Conservation (phyloP, 1,140 invertebrate genomes). For the Lordiphosa collinella region DNA sequence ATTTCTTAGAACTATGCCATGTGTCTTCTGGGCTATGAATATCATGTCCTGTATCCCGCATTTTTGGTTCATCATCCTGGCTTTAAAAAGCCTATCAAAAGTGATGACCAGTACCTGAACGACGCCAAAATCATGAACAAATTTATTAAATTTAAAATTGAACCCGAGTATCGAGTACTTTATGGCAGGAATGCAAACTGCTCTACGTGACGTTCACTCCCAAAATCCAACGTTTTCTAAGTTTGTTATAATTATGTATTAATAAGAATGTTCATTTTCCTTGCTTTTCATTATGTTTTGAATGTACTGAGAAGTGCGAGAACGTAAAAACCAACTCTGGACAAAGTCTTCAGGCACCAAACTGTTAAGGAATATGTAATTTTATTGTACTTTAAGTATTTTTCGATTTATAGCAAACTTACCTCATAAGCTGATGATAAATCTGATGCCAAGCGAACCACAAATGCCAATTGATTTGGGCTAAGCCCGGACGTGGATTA, state of each 20-base stretch:
- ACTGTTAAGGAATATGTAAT: not conserved
- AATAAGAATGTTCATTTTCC: not conserved
- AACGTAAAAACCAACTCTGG: not conserved
- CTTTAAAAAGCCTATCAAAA: conserved; percentile 45
- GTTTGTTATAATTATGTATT: not conserved
- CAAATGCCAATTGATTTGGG: not conserved
- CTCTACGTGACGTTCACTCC: conserved; percentile 22
- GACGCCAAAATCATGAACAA: conserved; percentile 56
- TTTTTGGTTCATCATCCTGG: conserved; percentile 78
- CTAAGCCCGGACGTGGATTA: no score
- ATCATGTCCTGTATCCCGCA: conserved; percentile 72
- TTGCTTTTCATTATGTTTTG: not conserved
- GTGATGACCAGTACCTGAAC: conserved; percentile 6
- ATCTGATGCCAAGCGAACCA: not conserved
- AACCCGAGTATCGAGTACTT: conserved; percentile 63
- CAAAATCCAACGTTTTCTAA: not conserved
- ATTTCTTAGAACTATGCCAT: conserved; percentile 70
- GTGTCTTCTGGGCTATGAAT: conserved; percentile 78
- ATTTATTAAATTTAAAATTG: conserved; percentile 59
- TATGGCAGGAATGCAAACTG: conserved; percentile 55
- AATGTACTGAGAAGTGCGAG: not conserved
- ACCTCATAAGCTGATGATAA: conserved; percentile 6
- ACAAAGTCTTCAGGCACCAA: conserved; percentile 2
- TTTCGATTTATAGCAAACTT: not conserved
- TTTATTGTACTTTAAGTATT: not conserved